Evolutionary conservation across 1,140 invertebrate genomes (phyloP), one percentile per base, ranked within the genome.

Genomic region (Psilanteris sp.): DNA sequence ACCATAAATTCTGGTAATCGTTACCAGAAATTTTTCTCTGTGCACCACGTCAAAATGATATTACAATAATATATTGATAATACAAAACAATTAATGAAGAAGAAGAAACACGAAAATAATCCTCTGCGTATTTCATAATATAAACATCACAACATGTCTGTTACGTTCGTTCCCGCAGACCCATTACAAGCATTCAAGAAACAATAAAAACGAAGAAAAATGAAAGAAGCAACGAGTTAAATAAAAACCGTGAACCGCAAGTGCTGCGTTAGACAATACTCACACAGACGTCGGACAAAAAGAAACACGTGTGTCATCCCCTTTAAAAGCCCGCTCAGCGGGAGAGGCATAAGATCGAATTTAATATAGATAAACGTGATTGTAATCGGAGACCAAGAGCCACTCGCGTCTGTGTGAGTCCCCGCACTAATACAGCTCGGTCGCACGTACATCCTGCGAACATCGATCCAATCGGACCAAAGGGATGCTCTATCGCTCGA

Each of bases 351-450:
- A 55, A 55, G 52, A 41, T 41, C 36, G 52, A 55, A 55, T 55
- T 55, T 55, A 55, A 55, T 55, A 26, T 26, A 55, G 46, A 50
- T 39, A 52, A 36, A 55, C 52, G 52, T 41, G 52, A 55, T 55
- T 55, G 52, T 55, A 55, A 55, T 36, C 52, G 36, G 52, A 55
- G 24, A 55, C 36, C 52, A 20, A 55, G 36, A 55, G 36, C 52
- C 24, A 41, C 36, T 55, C 22, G 36, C 26, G 15, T 31, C 1
- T 10, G 52, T 55, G 52, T 55, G 26, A 10, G 32, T 54, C 5
- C 7, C 18, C 5, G 18, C 5, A 5, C 5, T 2, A 3, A 20
- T 20, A 5, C 5, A 20, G n/a, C 18, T 2, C 5, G 18, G 2
- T 3, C 5, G 18, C 18, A 14, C 31, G 48, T 36, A 41, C 32